Evolutionary conservation across 1,140 invertebrate genomes (phyloP).

Genomic region (Ceratoteleas bidentatus): DNA sequence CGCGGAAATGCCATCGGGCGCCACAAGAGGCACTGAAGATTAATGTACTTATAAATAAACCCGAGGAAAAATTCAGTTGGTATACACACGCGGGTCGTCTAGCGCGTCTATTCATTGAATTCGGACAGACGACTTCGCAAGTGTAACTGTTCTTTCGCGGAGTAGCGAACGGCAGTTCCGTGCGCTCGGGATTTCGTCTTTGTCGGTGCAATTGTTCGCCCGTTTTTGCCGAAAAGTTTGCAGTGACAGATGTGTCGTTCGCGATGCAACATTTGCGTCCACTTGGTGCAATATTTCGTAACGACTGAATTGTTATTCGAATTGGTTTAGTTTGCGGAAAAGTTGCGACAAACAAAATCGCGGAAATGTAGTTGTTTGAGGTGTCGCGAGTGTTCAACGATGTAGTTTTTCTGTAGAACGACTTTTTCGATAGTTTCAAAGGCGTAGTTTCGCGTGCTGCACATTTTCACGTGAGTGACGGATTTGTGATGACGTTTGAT

Average conservation of each 20-base stretch:
- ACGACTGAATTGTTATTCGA: constrained; percentile 18
- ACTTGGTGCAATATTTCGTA: constrained; percentile 37
- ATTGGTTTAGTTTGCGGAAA: background rate
- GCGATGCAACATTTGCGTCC: background rate
- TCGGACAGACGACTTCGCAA: constrained; percentile 26
- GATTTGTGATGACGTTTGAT: constrained; percentile 15
- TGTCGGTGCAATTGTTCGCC: background rate
- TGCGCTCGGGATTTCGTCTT: background rate
- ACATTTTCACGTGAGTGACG: constrained; percentile 12
- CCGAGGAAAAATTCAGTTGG: constrained; percentile 72
- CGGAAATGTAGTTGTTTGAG: background rate
- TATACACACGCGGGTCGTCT: constrained; percentile 45
- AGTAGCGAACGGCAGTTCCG: constrained; percentile 10
- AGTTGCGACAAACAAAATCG: background rate
- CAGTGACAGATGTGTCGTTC: constrained; percentile 28
- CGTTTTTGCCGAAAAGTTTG: too few relatives aligned
- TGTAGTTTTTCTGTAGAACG: constrained; percentile 11
- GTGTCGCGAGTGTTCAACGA: background rate
- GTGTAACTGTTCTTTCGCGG: constrained; percentile 8
- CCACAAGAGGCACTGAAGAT: constrained; percentile 69
- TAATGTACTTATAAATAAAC: constrained; percentile 78
- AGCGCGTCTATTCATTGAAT: constrained; percentile 52
- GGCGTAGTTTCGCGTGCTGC: too few relatives aligned
- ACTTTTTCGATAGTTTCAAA: too few relatives aligned
- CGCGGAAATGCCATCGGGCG: constrained; percentile 72